Base-by-base conservation (phyloP, 2,888 invertebrate species). In the Drosophila yooni region DNA sequence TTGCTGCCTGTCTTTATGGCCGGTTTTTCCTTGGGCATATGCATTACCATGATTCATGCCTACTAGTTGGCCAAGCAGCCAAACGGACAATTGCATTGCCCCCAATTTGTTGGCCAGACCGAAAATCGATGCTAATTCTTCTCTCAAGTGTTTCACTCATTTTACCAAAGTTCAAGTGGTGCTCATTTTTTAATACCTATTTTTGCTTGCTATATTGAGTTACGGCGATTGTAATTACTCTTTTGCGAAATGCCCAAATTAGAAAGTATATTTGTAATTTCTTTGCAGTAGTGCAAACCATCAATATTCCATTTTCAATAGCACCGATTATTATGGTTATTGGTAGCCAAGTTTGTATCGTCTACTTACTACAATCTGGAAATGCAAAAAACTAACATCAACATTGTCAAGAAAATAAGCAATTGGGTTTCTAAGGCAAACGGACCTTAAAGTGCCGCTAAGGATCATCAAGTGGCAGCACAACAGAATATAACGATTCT, bases 21-120 rank as follows among this genome's bases (percentile, higher is more conserved):
- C 59, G 46, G 81, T 79, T 88, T 85, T 85, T 76, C 86, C 75
- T 81, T 70, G 76, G 76, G 63, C 72, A 88, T 86, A 83, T 86
- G 89, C 84, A 86, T 83, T 83, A 83, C 79, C 69, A 74, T 81
- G 82, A 82, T 79, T 81, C 81, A 81, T 81, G 81, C 74, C 46
- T 8, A 15, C 46, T 68, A 60, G 79, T 70, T 61, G 68, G 50
- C 65, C 52, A 65, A 54, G 36, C 50, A 21, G 51, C 63, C 52
- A 53, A 67, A 15, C 27, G 52, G 21, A 29, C 69, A 53, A 71
- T 63, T 70, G 70, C 78, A 76, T 67, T 76, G 80, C 51, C 79
- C n/a, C 57, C 69, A 69, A 68, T 76, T 58, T 38, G 38, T 7
- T 56, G 29, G 62, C 52, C 65, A 53, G 51, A 54, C 79, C 76